Percentiles rank a stretch among this genome's conserved stretches.
phyloP scores from a whole-genome alignment of 2,797 vertebrate species.

The Trichosurus vulpecula region DNA sequence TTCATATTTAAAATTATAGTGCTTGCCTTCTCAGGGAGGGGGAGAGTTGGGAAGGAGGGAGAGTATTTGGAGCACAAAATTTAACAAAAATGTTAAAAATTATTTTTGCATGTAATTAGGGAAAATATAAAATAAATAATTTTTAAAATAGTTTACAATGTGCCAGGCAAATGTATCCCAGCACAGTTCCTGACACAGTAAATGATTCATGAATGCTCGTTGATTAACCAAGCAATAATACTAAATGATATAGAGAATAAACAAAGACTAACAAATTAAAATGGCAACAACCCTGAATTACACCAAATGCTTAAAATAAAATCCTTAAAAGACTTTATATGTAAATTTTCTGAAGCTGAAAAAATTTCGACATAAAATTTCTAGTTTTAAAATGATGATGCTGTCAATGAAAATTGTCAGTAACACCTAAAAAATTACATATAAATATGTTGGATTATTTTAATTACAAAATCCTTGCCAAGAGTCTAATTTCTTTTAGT shows the following conservation, averaged over 20 bases:
- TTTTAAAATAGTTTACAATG: background rate
- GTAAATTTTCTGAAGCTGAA: background rate
- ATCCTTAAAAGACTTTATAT: background rate
- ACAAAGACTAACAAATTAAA: background rate
- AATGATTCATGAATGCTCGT: background rate
- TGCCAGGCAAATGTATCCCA: background rate
- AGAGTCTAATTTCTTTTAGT: background rate
- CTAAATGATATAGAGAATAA: background rate
- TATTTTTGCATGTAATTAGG: background rate
- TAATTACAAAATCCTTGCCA: background rate
- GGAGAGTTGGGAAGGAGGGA: background rate
- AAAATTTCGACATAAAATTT: background rate
- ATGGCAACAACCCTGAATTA: background rate
- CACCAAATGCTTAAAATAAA: background rate
- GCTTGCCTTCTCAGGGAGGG: background rate
- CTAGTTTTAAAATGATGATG: background rate
- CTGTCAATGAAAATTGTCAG: background rate
- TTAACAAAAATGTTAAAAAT: background rate
- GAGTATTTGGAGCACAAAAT: background rate
- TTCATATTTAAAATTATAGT: background rate
- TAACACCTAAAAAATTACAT: background rate
- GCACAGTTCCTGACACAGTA: background rate
- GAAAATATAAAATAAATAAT: background rate
- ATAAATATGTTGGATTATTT: background rate
- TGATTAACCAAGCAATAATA: background rate